phyloP scores from a whole-genome alignment of 2,888 invertebrate species.

The Cerceris rybyensis region DNA sequence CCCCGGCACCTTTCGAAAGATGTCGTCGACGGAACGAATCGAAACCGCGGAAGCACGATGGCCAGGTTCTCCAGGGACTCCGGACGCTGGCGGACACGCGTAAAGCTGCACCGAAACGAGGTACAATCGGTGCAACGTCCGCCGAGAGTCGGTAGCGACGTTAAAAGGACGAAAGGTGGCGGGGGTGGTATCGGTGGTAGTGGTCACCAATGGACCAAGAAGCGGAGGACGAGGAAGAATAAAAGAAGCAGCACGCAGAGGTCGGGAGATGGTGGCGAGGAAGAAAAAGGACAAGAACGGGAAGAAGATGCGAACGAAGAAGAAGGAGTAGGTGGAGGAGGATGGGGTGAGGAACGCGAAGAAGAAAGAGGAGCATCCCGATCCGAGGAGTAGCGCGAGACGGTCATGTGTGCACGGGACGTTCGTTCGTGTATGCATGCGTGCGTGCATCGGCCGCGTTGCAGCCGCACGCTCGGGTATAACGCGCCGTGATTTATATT shows the following conservation, averaged over 20 bases:
- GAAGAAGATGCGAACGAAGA: conserved; percentile 9
- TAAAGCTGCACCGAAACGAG: conserved; percentile 5
- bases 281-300: conserved; percentile 14
- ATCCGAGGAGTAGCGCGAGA: conserved; percentile 14
- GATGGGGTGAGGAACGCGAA: conserved; percentile 5
- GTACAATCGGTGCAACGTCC: conserved; percentile 16
- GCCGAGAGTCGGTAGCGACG: conserved; percentile 10
- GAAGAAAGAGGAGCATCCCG: conserved; percentile 26
- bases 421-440: conserved; percentile 54
- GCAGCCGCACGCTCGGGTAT: conserved; percentile 61
- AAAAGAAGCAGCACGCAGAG: conserved; percentile 5
- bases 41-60: not conserved
- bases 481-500: conserved; percentile 75
- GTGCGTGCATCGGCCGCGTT: conserved; percentile 53
- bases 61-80: not conserved
- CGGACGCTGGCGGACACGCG: conserved; percentile 2
- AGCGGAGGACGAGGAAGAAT: not conserved
- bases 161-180: conserved; percentile 10
- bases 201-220: not conserved
- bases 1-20: too few relatives aligned
- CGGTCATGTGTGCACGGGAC: conserved; percentile 24
- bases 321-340: conserved; percentile 16
- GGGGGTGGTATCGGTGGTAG: conserved; percentile 23
- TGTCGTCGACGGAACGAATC: too few relatives aligned
- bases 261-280: conserved; percentile 3